Percentiles rank a stretch among this genome's conserved stretches.
Conservation (phyloP, 1,140 invertebrate genomes). For the Apis laboriosa region DNA sequence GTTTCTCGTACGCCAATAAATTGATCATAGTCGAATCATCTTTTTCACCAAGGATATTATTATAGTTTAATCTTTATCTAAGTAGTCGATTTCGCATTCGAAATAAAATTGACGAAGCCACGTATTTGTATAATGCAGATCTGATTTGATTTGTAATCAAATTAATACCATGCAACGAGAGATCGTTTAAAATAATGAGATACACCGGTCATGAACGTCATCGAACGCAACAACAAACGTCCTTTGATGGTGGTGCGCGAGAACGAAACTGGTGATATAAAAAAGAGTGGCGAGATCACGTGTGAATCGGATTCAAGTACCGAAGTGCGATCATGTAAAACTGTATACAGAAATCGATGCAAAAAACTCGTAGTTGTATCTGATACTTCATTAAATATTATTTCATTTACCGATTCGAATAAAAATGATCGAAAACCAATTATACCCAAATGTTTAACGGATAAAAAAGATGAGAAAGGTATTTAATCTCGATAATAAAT, state of each 20-base stretch:
- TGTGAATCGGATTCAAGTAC: slow-evolving; percentile 23
- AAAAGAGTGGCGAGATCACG: slow-evolving; percentile 11
- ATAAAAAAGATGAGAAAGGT: slow-evolving; percentile 40
- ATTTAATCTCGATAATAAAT: background rate
- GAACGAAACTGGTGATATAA: slow-evolving; percentile 2
- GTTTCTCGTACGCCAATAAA: slow-evolving; percentile 10
- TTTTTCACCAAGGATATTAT: no score
- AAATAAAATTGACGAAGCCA: background rate
- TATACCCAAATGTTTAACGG: background rate
- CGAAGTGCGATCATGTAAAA: slow-evolving; percentile 37
- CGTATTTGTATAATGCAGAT: slow-evolving; percentile 3
- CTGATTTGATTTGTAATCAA: background rate
- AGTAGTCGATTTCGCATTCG: background rate
- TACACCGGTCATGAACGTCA: slow-evolving; percentile 51
- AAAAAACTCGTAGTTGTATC: slow-evolving; percentile 12
- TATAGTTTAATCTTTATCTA: background rate
- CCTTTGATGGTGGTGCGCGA: slow-evolving; percentile 22
- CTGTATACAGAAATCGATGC: slow-evolving; percentile 4
- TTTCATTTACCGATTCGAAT: background rate
- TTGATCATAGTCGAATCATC: background rate
- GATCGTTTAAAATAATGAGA: slow-evolving; percentile 51
- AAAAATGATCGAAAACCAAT: slow-evolving; percentile 24
- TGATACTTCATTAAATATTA: slow-evolving; percentile 2
- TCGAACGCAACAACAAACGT: slow-evolving; percentile 36
- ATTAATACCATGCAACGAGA: slow-evolving; percentile 33